These are phyloP conservation scores for Pinctada fucata DNA, from an alignment of 2,888 invertebrate genomes.

Conservation along the genomic window DNA sequence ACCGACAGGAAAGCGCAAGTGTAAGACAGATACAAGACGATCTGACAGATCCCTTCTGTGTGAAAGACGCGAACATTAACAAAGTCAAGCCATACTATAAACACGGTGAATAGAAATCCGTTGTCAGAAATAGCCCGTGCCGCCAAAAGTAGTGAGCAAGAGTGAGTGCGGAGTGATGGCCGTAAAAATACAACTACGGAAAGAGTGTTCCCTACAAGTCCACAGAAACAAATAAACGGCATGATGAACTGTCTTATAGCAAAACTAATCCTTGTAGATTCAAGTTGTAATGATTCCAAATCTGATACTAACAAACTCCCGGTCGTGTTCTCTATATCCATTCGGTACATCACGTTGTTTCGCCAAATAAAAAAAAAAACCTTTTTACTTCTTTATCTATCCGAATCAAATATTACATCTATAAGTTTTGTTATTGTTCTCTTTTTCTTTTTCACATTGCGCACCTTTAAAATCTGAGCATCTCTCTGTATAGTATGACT, in stretches of 20 bases:
- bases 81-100: conserved; percentile 76
- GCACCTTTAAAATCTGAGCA: no score
- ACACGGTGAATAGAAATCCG: conserved; percentile 84
- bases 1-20: conserved; percentile 57
- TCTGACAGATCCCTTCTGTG: conserved; percentile 83
- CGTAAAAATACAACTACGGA: conserved; percentile 86
- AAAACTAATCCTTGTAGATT: background rate
- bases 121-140: conserved; percentile 88
- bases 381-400: no score
- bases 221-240: conserved; percentile 84
- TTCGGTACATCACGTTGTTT: background rate
- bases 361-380: no score
- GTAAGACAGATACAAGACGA: conserved; percentile 83
- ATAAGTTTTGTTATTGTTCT: no score
- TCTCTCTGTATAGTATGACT: no score
- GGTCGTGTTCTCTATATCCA: background rate
- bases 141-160: conserved; percentile 88
- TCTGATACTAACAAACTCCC: background rate
- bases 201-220: conserved; percentile 85
- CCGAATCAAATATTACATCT: no score
- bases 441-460: no score
- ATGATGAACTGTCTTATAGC: conserved; percentile 72
- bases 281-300: background rate
- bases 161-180: conserved; percentile 84
- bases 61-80: conserved; percentile 63